Evolutionary conservation across 2,797 vertebrate species (phyloP).

Genomic region (Ficedula albicollis): DNA sequence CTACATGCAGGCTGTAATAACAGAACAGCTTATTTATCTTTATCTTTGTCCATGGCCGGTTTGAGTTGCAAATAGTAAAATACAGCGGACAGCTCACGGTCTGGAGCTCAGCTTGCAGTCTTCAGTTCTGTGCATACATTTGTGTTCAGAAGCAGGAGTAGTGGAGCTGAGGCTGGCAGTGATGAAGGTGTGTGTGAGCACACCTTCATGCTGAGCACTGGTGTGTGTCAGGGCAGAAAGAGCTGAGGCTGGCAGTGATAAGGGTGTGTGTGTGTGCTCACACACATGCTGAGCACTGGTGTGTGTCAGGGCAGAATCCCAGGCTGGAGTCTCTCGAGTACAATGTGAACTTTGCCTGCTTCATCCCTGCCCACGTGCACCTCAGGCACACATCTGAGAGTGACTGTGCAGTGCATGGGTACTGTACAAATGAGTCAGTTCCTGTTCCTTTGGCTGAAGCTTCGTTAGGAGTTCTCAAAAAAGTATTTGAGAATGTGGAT

Average conservation of each 20-base stretch:
- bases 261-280: neutral
- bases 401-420: constrained; percentile 78
- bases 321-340: neutral
- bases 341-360: neutral
- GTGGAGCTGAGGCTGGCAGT: neutral
- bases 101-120: neutral
- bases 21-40: neutral
- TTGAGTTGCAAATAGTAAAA: neutral
- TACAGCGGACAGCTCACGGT: neutral
- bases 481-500: constrained; percentile 90
- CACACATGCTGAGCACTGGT: neutral
- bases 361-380: constrained; percentile 49
- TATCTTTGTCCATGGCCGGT: neutral
- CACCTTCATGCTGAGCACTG: neutral
- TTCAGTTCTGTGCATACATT: neutral
- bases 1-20: neutral
- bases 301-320: neutral
- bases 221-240: neutral
- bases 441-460: constrained; percentile 85
- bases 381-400: constrained; percentile 73
- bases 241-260: neutral
- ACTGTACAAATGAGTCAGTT: constrained; percentile 90
- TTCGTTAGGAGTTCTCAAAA: constrained; percentile 88
- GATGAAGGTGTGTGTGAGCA: neutral
- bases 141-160: neutral